phyloP scores from a whole-genome alignment of 2,797 vertebrate genomes.

The Phalanger gymnotis region DNA sequence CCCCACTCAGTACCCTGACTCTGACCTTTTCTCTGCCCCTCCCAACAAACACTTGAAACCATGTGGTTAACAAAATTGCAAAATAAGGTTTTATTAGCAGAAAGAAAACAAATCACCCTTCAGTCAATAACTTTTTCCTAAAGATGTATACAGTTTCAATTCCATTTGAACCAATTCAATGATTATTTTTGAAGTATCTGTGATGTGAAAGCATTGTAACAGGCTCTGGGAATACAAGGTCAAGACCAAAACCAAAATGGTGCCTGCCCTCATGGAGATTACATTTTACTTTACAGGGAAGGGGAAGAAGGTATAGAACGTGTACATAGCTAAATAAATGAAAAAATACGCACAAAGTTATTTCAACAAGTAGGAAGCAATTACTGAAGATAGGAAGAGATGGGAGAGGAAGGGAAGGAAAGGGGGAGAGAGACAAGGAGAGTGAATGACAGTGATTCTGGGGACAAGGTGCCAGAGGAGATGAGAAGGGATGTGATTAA shows the following conservation, averaged over 20 bases:
- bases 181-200: not conserved
- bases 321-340: not conserved
- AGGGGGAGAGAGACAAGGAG: not conserved
- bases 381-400: not conserved
- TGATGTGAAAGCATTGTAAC: not conserved
- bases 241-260: not conserved
- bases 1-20: too few relatives aligned
- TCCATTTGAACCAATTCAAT: not conserved
- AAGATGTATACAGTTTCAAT: not conserved
- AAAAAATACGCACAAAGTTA: not conserved
- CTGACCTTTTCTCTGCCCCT: too few relatives aligned
- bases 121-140: not conserved
- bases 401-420: not conserved
- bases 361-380: not conserved
- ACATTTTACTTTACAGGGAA: not conserved
- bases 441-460: not conserved
- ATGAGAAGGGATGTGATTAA: not conserved
- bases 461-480: not conserved
- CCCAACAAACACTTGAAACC: too few relatives aligned
- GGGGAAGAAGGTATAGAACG: not conserved
- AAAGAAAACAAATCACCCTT: too few relatives aligned
- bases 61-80: too few relatives aligned
- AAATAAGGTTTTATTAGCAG: too few relatives aligned
- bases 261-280: not conserved
- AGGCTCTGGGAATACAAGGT: not conserved